Percentiles rank a stretch among this genome's conserved stretches.
Conservation (phyloP, 2,888 invertebrate species). For the Limnephilus marmoratus region DNA sequence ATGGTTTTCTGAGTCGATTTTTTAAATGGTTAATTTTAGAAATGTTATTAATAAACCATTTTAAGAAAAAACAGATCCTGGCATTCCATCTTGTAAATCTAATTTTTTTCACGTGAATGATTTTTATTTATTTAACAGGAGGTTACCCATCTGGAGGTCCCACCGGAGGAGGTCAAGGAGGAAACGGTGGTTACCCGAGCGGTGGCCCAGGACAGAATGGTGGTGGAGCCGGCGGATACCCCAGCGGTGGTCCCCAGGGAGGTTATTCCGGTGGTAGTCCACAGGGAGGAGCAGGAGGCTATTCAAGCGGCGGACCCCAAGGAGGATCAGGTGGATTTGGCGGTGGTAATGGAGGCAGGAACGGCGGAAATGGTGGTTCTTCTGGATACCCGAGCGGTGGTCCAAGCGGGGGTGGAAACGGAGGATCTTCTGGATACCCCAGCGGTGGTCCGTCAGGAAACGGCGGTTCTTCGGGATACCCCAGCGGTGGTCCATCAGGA, state of each 20-base stretch:
- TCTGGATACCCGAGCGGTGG: constrained; percentile 72
- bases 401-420: constrained; percentile 20
- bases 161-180: constrained; percentile 57
- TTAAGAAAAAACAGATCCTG: background rate
- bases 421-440: constrained; percentile 54
- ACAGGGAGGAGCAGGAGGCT: constrained; percentile 49
- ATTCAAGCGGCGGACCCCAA: constrained; percentile 56
- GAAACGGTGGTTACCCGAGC: constrained; percentile 60
- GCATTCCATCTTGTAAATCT: background rate
- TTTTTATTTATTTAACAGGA: constrained; percentile 15
- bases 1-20: background rate
- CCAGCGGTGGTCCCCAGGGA: constrained; percentile 58
- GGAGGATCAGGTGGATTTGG: constrained; percentile 59
- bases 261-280: constrained; percentile 60
- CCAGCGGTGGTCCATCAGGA: constrained; percentile 55
- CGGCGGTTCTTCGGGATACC: constrained; percentile 58
- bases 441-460: constrained; percentile 54
- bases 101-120: background rate
- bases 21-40: constrained; percentile 14
- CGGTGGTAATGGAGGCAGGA: constrained; percentile 37
- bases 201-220: constrained; percentile 61
- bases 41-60: background rate
- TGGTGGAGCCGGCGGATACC: constrained; percentile 53
- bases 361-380: constrained; percentile 67
- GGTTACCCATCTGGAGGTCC: constrained; percentile 56